A percentile compares a stretch with the other conserved stretches of the same genome.
These are phyloP conservation scores for Meriones unguiculatus DNA, from an alignment of 2,113 vertebrate species.

Conservation along the genomic window DNA sequence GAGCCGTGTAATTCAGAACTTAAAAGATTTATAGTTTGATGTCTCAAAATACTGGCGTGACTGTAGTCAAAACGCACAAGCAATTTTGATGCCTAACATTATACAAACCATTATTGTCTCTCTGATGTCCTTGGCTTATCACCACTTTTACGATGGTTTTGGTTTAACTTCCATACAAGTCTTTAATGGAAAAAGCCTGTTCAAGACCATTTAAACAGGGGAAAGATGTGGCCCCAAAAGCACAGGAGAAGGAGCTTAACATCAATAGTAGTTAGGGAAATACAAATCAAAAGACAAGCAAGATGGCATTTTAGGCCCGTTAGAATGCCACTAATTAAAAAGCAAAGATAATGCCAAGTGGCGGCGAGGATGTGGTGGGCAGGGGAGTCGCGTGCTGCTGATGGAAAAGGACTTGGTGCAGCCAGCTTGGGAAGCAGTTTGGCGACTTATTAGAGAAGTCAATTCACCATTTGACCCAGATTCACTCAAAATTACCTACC, in stretches of 20 bases:
- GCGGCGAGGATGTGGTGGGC: neutral
- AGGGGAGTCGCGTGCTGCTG: neutral
- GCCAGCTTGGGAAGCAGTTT: neutral
- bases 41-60: constrained; percentile 21
- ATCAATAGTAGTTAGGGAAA: neutral
- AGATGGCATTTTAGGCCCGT: neutral
- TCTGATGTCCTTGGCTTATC: constrained; percentile 39
- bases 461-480: neutral
- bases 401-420: neutral
- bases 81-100: neutral
- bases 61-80: neutral
- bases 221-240: neutral
- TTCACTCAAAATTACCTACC: neutral
- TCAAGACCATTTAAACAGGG: constrained; percentile 17
- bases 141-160: constrained; percentile 47
- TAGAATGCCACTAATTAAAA: neutral
- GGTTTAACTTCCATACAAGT: constrained; percentile 4
- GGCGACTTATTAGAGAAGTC: constrained; percentile 26
- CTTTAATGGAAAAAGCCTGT: neutral
- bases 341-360: neutral
- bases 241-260: neutral
- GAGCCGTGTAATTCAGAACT: neutral
- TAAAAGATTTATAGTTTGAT: constrained; percentile 29
- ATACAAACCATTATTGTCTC: neutral
- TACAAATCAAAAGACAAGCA: constrained; percentile 14